Evolutionary conservation across 1,140 invertebrate genomes (phyloP).

Genomic region (Nylanderia fulva): DNA sequence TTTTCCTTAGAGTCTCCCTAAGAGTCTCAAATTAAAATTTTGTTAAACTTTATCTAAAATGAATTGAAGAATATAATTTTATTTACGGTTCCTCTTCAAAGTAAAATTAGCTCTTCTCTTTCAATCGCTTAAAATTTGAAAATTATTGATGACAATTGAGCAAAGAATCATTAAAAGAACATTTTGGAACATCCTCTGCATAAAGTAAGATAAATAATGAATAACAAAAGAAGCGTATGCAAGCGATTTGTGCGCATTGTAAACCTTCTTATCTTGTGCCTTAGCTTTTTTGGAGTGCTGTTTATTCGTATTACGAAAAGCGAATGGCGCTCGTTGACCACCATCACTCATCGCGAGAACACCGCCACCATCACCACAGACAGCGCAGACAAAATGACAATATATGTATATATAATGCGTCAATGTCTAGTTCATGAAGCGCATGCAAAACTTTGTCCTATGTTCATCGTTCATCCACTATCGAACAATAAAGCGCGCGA

Average conservation of each 20-base stretch:
- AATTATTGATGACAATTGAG: too few species aligned
- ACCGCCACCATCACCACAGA: constrained; percentile 79
- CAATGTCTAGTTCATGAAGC: constrained; percentile 66
- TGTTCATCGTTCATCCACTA: background rate
- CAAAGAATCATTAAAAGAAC: too few species aligned
- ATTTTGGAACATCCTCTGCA: background rate
- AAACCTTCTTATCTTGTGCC: background rate
- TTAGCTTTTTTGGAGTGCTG: background rate
- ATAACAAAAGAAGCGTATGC: constrained; percentile 14
- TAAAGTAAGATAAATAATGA: background rate
- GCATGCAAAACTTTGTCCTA: constrained; percentile 64
- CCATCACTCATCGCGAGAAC: constrained; percentile 68
- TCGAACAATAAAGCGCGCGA: background rate
- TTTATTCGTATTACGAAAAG: constrained; percentile 14
- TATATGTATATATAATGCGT: constrained; percentile 62
- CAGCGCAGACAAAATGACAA: constrained; percentile 71
- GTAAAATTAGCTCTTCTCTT: too few species aligned
- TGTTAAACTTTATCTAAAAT: too few species aligned
- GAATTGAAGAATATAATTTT: too few species aligned
- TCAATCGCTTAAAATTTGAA: too few species aligned
- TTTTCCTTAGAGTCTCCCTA: too few species aligned
- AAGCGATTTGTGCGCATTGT: constrained; percentile 37
- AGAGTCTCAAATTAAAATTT: too few species aligned
- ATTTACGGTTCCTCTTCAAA: too few species aligned
- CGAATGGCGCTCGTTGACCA: constrained; percentile 33